Evolutionary conservation across 2,888 invertebrate genomes (phyloP).

Genomic region (Xestia rhomboidea): DNA sequence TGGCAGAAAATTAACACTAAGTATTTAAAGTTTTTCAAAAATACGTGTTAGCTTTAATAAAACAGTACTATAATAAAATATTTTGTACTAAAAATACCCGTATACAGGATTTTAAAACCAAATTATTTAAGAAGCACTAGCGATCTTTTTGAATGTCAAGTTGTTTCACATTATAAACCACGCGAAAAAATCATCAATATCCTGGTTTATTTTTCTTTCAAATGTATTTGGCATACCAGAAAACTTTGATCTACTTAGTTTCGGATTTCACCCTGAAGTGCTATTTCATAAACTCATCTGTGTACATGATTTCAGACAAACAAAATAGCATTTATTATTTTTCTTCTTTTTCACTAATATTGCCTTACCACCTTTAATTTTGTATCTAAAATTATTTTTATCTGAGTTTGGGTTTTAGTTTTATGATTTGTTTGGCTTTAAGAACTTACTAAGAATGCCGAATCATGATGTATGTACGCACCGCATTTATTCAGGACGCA

Average conservation of each 20-base stretch:
- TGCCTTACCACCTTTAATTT: slow-evolving; percentile 36
- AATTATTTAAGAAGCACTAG: neutral
- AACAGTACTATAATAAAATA: neutral
- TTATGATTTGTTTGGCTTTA: slow-evolving; percentile 29
- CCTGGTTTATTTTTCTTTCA: neutral
- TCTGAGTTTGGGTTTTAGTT: slow-evolving; percentile 26
- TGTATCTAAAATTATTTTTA: slow-evolving; percentile 6
- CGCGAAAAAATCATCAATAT: neutral
- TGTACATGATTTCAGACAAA: neutral
- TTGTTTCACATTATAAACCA: neutral
- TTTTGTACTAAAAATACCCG: neutral
- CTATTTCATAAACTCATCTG: slow-evolving; percentile 13
- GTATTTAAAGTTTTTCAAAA: neutral
- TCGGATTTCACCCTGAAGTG: slow-evolving; percentile 6
- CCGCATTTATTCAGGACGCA: slow-evolving; percentile 12
- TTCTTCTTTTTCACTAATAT: slow-evolving; percentile 34
- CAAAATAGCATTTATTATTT: neutral
- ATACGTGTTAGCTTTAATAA: neutral
- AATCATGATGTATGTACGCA: slow-evolving; percentile 36
- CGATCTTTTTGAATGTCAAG: neutral
- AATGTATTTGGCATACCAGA: neutral
- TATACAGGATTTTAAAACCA: neutral
- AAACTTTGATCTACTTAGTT: neutral
- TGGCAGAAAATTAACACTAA: neutral
- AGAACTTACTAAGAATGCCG: slow-evolving; percentile 35